These are phyloP conservation scores for Actinernus sp. DNA, from an alignment of 92 coral and sea anemone genomes.

Conservation along the genomic window DNA sequence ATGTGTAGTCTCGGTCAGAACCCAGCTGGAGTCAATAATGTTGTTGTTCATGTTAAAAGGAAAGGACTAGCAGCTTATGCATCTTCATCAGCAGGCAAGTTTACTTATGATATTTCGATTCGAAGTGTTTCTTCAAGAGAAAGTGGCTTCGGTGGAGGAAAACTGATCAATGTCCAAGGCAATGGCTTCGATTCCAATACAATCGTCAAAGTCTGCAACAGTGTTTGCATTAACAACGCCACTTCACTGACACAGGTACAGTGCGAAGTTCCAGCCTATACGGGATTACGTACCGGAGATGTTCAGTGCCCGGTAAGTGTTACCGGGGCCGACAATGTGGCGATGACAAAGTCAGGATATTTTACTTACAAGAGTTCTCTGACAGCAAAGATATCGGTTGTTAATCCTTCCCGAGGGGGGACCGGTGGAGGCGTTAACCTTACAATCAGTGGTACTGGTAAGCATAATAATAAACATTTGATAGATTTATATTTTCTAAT, in stretches of 20 bases:
- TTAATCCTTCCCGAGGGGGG: conserved; percentile 86
- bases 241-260: conserved; percentile 30
- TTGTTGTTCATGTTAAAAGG: conserved; percentile 68
- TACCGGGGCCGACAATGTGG: conserved; percentile 15
- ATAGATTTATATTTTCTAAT: too few relatives aligned
- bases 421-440: conserved; percentile 86
- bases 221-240: conserved; percentile 14
- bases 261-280: conserved; percentile 67
- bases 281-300: conserved; percentile 20
- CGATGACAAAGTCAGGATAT: conserved; percentile 24
- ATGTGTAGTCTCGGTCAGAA: conserved; percentile 48
- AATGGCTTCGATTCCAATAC: conserved; percentile 62
- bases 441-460: conserved; percentile 78
- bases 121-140: conserved; percentile 40
- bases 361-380: conserved; percentile 71
- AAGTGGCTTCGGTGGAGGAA: conserved; percentile 89
- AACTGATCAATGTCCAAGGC: conserved; percentile 65
- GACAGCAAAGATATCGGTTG: conserved; percentile 70
- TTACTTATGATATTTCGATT: conserved; percentile 65
- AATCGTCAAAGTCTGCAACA: conserved; percentile 47
- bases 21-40: conserved; percentile 66
- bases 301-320: conserved; percentile 44
- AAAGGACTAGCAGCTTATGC: conserved; percentile 71
- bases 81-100: conserved; percentile 23
- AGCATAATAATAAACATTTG: too few relatives aligned